Conservation (phyloP, 2,113 vertebrate genomes). For the Oenanthe melanoleuca region DNA sequence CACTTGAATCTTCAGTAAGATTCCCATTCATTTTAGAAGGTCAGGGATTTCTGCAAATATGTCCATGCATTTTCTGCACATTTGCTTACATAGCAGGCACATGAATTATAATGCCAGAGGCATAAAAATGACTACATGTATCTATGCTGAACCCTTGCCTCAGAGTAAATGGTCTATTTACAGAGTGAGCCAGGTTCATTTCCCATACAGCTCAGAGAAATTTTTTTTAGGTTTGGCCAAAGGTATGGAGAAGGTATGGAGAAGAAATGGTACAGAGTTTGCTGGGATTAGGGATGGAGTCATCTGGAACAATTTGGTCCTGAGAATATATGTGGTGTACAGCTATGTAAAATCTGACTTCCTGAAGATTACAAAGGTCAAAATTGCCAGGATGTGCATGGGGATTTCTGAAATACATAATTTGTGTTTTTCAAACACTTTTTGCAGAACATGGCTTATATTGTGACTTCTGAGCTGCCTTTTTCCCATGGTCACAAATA, state of each 20-base stretch:
- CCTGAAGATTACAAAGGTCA: neutral
- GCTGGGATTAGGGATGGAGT: neutral
- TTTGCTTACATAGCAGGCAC: neutral
- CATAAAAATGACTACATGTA: neutral
- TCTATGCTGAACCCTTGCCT: neutral
- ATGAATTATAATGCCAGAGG: neutral
- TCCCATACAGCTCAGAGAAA: neutral
- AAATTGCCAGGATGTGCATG: neutral
- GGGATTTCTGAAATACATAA: neutral
- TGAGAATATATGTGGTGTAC: neutral
- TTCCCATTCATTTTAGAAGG: neutral
- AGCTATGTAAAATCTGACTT: neutral
- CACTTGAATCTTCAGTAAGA: neutral
- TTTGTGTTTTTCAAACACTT: neutral
- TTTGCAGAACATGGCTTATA: neutral
- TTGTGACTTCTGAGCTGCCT: neutral
- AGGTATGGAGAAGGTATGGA: neutral
- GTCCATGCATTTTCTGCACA: neutral
- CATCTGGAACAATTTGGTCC: neutral
- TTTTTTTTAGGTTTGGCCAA: neutral
- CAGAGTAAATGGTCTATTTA: conserved; percentile 7
- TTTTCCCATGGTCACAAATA: neutral
- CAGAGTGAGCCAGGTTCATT: neutral
- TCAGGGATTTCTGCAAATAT: neutral
- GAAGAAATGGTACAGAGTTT: neutral